Conservation (phyloP, 2,888 invertebrate genomes). For the Lissocephala sabroskyi region DNA sequence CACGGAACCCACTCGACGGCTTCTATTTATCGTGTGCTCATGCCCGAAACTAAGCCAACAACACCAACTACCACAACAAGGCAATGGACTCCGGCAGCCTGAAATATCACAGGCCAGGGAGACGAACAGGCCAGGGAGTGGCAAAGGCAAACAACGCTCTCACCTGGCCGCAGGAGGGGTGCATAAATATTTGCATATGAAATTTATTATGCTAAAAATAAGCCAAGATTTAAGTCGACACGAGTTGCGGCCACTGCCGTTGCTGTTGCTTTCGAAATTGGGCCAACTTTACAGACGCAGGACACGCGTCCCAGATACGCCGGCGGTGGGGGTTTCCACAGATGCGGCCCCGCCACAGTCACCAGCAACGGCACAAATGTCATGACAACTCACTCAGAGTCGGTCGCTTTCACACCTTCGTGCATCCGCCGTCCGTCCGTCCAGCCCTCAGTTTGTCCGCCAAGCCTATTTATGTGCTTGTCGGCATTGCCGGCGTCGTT, state of each 20-base stretch:
- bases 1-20: conserved; percentile 45
- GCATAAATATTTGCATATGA: conserved; percentile 69
- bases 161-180: conserved; percentile 12
- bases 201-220: conserved; percentile 71
- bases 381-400: conserved; percentile 55
- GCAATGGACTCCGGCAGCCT: conserved; percentile 19
- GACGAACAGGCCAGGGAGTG: conserved; percentile 25
- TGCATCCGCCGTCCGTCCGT: neutral
- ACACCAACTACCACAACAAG: conserved; percentile 1
- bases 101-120: conserved; percentile 28
- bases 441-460: conserved; percentile 4
- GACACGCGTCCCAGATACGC: neutral
- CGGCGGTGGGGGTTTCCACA: neutral
- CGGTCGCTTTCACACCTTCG: conserved; percentile 12
- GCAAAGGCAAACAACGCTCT: conserved; percentile 7
- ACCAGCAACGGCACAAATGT: conserved; percentile 36
- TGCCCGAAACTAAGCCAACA: conserved; percentile 12
- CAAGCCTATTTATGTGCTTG: conserved; percentile 39
- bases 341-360: conserved; percentile 25
- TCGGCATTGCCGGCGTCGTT: conserved; percentile 11
- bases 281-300: conserved; percentile 44
- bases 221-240: conserved; percentile 66
- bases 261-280: conserved; percentile 36
- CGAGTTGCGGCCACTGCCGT: neutral
- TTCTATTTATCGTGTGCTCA: conserved; percentile 23